Percentiles rank a stretch among this genome's conserved stretches.
phyloP scores from a whole-genome alignment of 2,888 invertebrate species.

The Agonopterix subpropinquella region DNA sequence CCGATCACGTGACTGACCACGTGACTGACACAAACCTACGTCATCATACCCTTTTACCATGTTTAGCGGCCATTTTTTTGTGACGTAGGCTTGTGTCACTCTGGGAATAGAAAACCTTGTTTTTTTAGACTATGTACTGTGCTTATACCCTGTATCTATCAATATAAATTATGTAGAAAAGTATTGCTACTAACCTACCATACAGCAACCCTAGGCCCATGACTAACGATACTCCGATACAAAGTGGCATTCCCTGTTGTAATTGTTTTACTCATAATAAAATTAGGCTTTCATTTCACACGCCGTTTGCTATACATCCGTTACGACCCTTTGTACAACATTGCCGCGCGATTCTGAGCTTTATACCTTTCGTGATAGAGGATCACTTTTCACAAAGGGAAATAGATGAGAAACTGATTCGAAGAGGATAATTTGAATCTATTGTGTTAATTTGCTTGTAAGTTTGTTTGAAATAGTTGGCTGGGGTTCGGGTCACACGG shows the following conservation, averaged over 20 bases:
- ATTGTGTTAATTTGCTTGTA: slow-evolving; percentile 15
- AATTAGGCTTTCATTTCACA: slow-evolving; percentile 49
- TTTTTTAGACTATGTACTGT: too few relatives aligned
- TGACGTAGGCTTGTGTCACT: too few relatives aligned
- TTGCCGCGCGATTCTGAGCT: neutral
- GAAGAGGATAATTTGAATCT: slow-evolving; percentile 18
- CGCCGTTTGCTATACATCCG: slow-evolving; percentile 29
- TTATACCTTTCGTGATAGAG: neutral
- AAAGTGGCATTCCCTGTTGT: slow-evolving; percentile 14
- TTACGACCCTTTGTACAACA: slow-evolving; percentile 25
- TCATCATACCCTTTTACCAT: too few relatives aligned
- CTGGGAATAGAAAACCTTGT: too few relatives aligned
- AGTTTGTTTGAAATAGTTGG: neutral
- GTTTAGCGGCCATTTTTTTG: too few relatives aligned
- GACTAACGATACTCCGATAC: slow-evolving; percentile 9
- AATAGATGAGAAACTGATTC: slow-evolving; percentile 26
- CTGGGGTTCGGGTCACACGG: neutral
- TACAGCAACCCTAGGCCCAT: neutral
- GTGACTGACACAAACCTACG: too few relatives aligned
- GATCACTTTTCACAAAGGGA: slow-evolving; percentile 6
- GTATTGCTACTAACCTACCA: neutral
- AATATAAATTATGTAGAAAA: too few relatives aligned
- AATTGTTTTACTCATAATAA: slow-evolving; percentile 44
- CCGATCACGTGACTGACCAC: too few relatives aligned
- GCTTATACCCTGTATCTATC: too few relatives aligned